Percentiles rank a stretch among this genome's conserved stretches.
Conservation (phyloP, 2,888 invertebrate species). For the Dasysyrphus albostriatus region DNA sequence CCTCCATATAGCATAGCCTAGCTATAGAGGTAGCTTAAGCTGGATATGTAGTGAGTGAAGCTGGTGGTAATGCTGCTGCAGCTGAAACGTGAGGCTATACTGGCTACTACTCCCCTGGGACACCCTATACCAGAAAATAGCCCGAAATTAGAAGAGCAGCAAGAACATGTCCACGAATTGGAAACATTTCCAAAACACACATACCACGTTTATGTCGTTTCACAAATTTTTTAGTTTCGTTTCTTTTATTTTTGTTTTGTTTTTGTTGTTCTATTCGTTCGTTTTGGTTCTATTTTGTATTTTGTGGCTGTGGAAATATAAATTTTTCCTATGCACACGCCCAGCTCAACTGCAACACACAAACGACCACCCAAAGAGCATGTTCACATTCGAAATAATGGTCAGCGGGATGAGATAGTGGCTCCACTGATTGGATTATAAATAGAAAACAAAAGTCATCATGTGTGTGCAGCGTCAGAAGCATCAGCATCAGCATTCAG, state of each 20-base stretch:
- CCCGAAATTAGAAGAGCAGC: constrained; percentile 64
- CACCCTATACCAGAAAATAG: constrained; percentile 50
- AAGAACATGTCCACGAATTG: constrained; percentile 72
- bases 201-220: constrained; percentile 56
- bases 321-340: constrained; percentile 21
- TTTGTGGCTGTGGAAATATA: constrained; percentile 45
- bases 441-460: constrained; percentile 72
- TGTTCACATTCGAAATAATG: constrained; percentile 43
- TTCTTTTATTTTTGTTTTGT: constrained; percentile 8
- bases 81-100: constrained; percentile 43
- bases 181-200: constrained; percentile 73
- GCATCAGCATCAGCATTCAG: constrained; percentile 1
- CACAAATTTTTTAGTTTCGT: background rate
- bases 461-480: constrained; percentile 6
- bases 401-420: constrained; percentile 67
- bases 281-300: constrained; percentile 29
- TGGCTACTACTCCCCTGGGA: constrained; percentile 57
- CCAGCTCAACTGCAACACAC: background rate
- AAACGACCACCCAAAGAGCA: constrained; percentile 68
- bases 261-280: constrained; percentile 1
- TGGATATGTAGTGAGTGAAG: background rate
- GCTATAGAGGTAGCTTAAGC: background rate
- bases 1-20: background rate
- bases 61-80: constrained; percentile 41
- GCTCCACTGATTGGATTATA: constrained; percentile 70